A percentile compares a stretch with the other conserved stretches of the same genome.
Conservation (phyloP, 2,797 vertebrate genomes). For the Liparis tanakae region DNA sequence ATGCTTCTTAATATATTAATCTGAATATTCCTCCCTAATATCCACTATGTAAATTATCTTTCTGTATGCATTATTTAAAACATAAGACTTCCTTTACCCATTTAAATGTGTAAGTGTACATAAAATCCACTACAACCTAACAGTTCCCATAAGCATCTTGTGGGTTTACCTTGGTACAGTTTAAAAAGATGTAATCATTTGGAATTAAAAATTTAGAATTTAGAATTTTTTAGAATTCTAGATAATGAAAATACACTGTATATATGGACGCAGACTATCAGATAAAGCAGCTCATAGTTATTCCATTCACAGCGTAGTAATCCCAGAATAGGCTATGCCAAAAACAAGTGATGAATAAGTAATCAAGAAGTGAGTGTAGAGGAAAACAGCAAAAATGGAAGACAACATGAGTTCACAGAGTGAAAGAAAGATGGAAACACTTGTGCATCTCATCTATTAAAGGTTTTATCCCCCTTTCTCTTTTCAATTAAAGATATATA, state of each 20-base stretch:
- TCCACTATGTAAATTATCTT: too few relatives aligned
- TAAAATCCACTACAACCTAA: too few relatives aligned
- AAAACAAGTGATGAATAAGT: slow-evolving; percentile 76
- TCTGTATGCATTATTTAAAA: too few relatives aligned
- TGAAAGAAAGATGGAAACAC: slow-evolving; percentile 59
- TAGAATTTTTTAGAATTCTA: slow-evolving; percentile 15
- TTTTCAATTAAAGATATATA: slow-evolving; percentile 77
- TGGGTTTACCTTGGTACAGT: slow-evolving; percentile 9
- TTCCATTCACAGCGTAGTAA: slow-evolving; percentile 61
- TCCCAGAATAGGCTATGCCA: slow-evolving; percentile 56
- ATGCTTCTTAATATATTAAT: too few relatives aligned
- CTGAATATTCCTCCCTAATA: too few relatives aligned
- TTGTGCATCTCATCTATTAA: slow-evolving; percentile 61
- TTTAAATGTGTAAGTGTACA: too few relatives aligned
- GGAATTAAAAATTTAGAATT: neutral
- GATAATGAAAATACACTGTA: slow-evolving; percentile 11
- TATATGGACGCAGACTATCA: slow-evolving; percentile 9
- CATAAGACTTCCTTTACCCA: too few relatives aligned
- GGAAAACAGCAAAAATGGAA: slow-evolving; percentile 63
- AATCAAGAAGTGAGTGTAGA: slow-evolving; percentile 59
- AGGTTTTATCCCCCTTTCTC: slow-evolving; percentile 59
- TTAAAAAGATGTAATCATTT: slow-evolving; percentile 3
- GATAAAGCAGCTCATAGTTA: slow-evolving; percentile 54
- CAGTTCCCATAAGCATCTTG: slow-evolving; percentile 15
- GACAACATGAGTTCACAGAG: slow-evolving; percentile 60